Evolutionary conservation across 2,888 invertebrate species (phyloP), one percentile per base, ranked within the genome.

Genomic region (Tachina grossa): DNA sequence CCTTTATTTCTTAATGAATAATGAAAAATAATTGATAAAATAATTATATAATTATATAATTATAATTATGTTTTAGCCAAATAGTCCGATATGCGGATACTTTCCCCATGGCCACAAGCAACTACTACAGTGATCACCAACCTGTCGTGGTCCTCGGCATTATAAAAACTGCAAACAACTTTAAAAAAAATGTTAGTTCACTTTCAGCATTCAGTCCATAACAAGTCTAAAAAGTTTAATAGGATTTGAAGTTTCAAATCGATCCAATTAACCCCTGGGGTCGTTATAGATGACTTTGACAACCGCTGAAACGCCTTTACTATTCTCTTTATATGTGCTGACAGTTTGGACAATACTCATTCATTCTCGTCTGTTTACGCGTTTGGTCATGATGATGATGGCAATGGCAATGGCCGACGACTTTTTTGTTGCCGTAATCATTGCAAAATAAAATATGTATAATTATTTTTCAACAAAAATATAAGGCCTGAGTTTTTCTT

Each of bases 281-380:
- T 57, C 14, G 14, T 49, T 6, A 5, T 41, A 41, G 59, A 2
- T 9, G 39, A 39, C 39, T 31, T 66, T 49, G 51, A n/a, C 77
- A 43, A 49, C 9, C 31, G 14, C 47, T 66, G 47, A 14, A 43
- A 65, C 41, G 45, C 55, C 55, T 65, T 69, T 77, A 41, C 39
- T 66, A 79, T 76, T 72, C 49, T 59, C 66, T 76, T 76, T 85
- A 76, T 77, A 79, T 83, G 72, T 82, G 87, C 83, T 87, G 87
- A 87, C 87, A 87, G 84, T 85, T 87, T 85, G 84, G 87, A 87
- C 87, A 87, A 87, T 79, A 87, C 85, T 87, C 87, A 85, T 87
- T 84, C 85, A 85, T 85, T 86, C 87, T 85, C 85, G 76, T 75
- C 85, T 80, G 61, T 85, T 85, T 83, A 81, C 77, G 74, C 45